These are phyloP conservation scores for Epinephelus lanceolatus DNA, from an alignment of 2,113 vertebrate species.

Conservation along the genomic window DNA sequence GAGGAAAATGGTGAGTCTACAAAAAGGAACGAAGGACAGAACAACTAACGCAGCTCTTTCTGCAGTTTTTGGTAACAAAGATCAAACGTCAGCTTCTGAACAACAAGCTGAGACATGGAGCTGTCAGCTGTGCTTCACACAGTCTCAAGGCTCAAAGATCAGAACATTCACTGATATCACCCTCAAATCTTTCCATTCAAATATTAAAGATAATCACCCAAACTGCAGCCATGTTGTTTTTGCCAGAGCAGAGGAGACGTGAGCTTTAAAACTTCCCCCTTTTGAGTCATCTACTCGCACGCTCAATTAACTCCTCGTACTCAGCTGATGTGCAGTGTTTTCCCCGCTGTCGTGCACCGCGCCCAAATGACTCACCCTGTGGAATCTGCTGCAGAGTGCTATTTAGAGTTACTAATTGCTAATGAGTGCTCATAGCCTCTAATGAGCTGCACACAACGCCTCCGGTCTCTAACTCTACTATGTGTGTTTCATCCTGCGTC, in stretches of 20 bases:
- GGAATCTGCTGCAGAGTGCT: constrained; percentile 2
- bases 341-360: not conserved
- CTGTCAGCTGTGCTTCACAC: not conserved
- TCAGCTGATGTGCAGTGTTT: not conserved
- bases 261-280: not conserved
- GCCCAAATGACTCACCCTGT: not conserved
- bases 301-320: not conserved
- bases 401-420: constrained; percentile 15
- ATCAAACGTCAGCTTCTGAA: not conserved
- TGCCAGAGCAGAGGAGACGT: not conserved
- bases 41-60: not conserved
- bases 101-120: not conserved
- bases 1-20: not conserved
- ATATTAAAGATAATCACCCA: not conserved
- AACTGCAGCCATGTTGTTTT: constrained; percentile 2
- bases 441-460: constrained; percentile 15
- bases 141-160: not conserved
- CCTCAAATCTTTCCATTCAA: not conserved
- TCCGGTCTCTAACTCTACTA: not conserved
- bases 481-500: not conserved
- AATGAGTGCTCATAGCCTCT: constrained; percentile 13
- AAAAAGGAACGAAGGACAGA: not conserved
- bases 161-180: not conserved
- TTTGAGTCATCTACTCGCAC: not conserved
- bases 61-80: not conserved